Base-by-base conservation (phyloP, 2,888 invertebrate species). In the Xanthorhoe designata region DNA sequence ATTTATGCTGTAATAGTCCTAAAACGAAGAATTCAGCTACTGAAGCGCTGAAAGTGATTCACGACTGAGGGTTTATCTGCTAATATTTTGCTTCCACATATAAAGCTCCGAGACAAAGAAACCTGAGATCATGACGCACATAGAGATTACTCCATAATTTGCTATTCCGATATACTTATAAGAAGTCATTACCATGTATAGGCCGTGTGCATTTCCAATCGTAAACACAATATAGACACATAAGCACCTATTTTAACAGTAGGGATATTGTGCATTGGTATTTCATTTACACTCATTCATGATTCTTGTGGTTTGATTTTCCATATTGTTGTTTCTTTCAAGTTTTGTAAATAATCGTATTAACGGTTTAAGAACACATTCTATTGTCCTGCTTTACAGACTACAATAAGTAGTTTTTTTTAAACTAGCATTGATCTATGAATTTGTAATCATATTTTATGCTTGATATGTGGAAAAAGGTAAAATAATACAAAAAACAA, bases 91-190 rank as follows among this genome's bases (percentile, higher is more conserved):
- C 24, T 17, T 0, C 24, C 7, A 13, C 52, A 29, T 17, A n/a
- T 35, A 63, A 45, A 45, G 42, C 29, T 38, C 17, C 0, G 17
- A 52, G 38, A 67, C 63, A 63, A 67, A 67, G 66, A 55, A 66
- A 60, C 51, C 59, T 47, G 47, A n/a, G n/a, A 38, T 47, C 15
- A 42, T 68, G 64, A 61, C 64, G 57, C 58, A 54, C 54, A 47
- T 15, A 42, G 10, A 54, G 54, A 67, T 61, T 38, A 54, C 42
- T 50, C 3, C 18, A 49, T 35, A 58, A 57, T 49, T 50, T 15
- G 53, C 57, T 56, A 38, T 54, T 50, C 38, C 13, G 38, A 55
- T 38, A 45, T 61, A 32, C 45, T 9, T 45, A 47, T 10, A 15
- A 54, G 29, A 49, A 29, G 54, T 66, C 47, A 42, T 38, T 53